Conservation (phyloP, 2,888 invertebrate species). For the Drosophila birchii region DNA sequence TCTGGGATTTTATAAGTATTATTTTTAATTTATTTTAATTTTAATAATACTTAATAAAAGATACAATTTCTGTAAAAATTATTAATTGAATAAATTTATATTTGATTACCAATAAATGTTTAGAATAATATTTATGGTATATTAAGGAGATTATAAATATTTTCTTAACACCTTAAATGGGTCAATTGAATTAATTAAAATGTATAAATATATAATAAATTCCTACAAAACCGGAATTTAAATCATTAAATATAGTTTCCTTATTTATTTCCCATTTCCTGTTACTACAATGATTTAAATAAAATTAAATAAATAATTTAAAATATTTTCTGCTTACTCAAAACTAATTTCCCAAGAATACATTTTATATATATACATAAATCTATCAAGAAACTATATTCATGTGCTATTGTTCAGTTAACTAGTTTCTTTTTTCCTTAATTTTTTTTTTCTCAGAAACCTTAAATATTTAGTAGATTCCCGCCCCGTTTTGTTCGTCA, state of each 20-base stretch:
- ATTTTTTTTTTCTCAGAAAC: conserved; percentile 13
- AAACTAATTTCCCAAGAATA: neutral
- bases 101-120: neutral
- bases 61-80: neutral
- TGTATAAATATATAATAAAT: too few relatives aligned
- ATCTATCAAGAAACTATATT: conserved; percentile 11
- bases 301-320: neutral
- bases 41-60: neutral
- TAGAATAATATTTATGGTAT: neutral
- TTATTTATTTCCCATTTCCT: neutral
- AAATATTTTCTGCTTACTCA: neutral
- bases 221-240: neutral
- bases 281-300: neutral
- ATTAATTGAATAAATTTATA: neutral
- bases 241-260: too few relatives aligned
- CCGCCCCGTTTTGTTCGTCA: conserved; percentile 26
- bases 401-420: conserved; percentile 11
- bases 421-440: conserved; percentile 17
- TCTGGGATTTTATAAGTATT: too few relatives aligned
- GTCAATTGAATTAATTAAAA: neutral
- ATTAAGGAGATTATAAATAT: neutral
- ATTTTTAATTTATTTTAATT: too few relatives aligned
- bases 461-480: conserved; percentile 17
- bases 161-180: neutral
- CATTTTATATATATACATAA: conserved; percentile 5